These are phyloP conservation scores for Loxodonta africana DNA, from an alignment of 2,113 vertebrate genomes.

Conservation along the genomic window DNA sequence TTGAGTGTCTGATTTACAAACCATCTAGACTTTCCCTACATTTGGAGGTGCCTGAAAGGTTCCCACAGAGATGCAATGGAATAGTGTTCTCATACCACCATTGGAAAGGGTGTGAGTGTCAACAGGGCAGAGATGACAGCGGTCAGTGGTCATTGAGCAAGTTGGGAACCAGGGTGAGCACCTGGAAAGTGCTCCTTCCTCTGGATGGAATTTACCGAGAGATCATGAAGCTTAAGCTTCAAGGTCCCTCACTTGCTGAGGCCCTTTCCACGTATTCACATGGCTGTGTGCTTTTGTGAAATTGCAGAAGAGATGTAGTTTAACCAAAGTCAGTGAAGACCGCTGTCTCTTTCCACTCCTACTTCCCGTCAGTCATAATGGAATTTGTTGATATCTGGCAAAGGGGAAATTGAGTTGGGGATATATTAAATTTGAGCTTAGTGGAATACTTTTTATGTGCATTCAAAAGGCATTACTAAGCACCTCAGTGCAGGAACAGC, in stretches of 20 bases:
- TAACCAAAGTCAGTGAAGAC: background rate
- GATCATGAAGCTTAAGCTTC: background rate
- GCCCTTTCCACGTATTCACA: background rate
- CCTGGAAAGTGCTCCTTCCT: background rate
- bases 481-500: background rate
- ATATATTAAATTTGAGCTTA: constrained; percentile 40
- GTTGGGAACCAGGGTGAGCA: background rate
- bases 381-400: background rate
- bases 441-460: background rate
- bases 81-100: background rate
- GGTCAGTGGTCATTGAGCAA: background rate
- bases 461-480: background rate
- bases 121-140: background rate
- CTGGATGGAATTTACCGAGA: background rate
- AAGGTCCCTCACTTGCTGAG: background rate
- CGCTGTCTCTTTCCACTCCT: background rate
- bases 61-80: background rate
- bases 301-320: background rate
- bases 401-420: constrained; percentile 11
- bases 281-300: background rate
- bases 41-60: background rate
- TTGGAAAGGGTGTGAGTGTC: background rate
- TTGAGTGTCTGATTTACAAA: background rate
- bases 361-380: background rate
- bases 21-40: background rate